A percentile compares a stretch with the other conserved stretches of the same genome.
phyloP scores from a whole-genome alignment of 2,888 invertebrate species.

The Epirrhoe tristata region DNA sequence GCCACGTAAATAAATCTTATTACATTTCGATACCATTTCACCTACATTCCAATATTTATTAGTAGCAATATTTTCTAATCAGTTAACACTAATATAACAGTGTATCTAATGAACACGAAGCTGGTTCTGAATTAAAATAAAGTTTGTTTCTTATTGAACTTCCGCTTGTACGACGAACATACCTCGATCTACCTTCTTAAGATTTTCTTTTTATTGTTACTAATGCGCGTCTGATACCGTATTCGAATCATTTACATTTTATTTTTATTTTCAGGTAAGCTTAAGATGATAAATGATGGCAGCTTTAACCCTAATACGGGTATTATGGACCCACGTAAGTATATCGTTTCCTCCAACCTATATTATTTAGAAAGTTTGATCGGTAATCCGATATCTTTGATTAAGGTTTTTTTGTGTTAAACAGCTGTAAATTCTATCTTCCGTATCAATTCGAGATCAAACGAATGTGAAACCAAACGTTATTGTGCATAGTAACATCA shows the following conservation, averaged over 20 bases:
- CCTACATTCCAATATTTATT: conserved; percentile 26
- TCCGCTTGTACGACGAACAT: conserved; percentile 49
- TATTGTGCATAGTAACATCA: conserved; percentile 13
- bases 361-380: conserved; percentile 12
- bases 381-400: conserved; percentile 4
- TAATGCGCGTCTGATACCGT: conserved; percentile 51
- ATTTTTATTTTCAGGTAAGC: conserved; percentile 66
- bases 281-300: conserved; percentile 19
- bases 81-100: conserved; percentile 13
- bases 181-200: conserved; percentile 50
- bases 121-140: conserved; percentile 30
- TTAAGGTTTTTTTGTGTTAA: background rate
- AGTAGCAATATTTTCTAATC: conserved; percentile 20
- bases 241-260: conserved; percentile 49
- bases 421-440: background rate
- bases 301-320: conserved; percentile 21
- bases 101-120: conserved; percentile 32
- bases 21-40: conserved; percentile 25
- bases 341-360: background rate
- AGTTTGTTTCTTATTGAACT: conserved; percentile 41
- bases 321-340: conserved; percentile 22
- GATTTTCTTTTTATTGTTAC: conserved; percentile 50
- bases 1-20: conserved; percentile 26
- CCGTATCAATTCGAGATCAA: conserved; percentile 1
- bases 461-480: conserved; percentile 16